phyloP scores from a whole-genome alignment of 2,797 vertebrate genomes.

The Syngnathus rostellatus region DNA sequence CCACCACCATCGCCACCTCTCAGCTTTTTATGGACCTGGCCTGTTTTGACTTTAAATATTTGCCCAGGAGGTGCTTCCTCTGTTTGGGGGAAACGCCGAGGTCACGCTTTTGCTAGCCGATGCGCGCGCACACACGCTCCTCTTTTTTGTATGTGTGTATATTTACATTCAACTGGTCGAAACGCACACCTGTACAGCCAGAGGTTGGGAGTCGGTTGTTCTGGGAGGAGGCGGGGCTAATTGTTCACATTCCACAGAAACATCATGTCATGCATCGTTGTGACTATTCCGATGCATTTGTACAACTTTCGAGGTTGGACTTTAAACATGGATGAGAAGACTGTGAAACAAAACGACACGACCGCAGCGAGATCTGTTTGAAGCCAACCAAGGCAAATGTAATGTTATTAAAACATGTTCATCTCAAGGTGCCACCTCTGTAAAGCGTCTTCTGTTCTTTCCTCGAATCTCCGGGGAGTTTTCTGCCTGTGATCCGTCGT shows the following conservation, averaged over 20 bases:
- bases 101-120: conserved; percentile 13
- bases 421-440: conserved; percentile 50
- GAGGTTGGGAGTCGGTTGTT: neutral
- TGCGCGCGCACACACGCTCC: neutral
- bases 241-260: neutral
- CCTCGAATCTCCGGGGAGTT: conserved; percentile 27
- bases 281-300: neutral
- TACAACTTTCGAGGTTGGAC: neutral
- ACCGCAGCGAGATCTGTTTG: conserved; percentile 22
- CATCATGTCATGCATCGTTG: neutral
- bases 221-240: no score
- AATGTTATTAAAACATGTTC: conserved; percentile 34
- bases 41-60: conserved; percentile 81
- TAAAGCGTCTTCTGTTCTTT: conserved; percentile 24
- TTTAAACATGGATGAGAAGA: neutral
- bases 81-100: conserved; percentile 36
- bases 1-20: conserved; percentile 62
- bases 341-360: conserved; percentile 8
- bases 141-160: conserved; percentile 16
- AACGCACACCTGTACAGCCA: conserved; percentile 31
- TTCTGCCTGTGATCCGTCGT: conserved; percentile 35
- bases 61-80: conserved; percentile 66
- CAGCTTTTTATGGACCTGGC: conserved; percentile 68
- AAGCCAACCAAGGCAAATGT: conserved; percentile 23
- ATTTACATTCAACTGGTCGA: conserved; percentile 7